phyloP scores from a whole-genome alignment of 2,888 invertebrate species.

The Steinernema hermaphroditum region DNA sequence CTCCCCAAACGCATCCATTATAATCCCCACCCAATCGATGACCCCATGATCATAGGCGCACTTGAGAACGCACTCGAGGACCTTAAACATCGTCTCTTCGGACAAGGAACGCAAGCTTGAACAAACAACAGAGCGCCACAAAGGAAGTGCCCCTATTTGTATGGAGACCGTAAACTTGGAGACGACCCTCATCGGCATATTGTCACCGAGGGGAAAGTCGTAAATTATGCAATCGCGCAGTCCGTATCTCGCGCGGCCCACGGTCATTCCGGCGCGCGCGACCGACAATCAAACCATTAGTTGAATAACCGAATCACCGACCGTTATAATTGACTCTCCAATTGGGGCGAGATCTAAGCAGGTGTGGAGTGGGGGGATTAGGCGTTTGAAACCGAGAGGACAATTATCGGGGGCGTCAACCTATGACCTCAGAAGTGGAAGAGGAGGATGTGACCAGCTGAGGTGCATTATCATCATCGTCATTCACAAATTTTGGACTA shows the following conservation, averaged over 20 bases:
- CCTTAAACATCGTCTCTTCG: neutral
- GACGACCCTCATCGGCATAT: slow-evolving; percentile 21
- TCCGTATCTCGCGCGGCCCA: neutral
- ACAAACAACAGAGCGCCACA: slow-evolving; percentile 14
- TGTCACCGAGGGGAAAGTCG: slow-evolving; percentile 24
- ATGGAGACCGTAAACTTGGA: neutral
- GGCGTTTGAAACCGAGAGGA: no score
- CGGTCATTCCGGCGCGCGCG: slow-evolving; percentile 30
- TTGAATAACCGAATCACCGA: slow-evolving; percentile 31
- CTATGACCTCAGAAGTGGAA: no score
- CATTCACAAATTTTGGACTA: no score
- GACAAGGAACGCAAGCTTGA: neutral
- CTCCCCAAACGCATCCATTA: neutral
- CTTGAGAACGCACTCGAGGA: neutral
- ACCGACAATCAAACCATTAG: slow-evolving; percentile 31
- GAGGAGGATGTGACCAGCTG: no score
- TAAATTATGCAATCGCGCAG: slow-evolving; percentile 23
- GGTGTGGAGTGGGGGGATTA: slow-evolving; percentile 17
- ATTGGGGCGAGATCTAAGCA: slow-evolving; percentile 1
- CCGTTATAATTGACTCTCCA: slow-evolving; percentile 30
- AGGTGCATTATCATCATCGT: no score
- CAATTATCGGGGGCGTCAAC: no score
- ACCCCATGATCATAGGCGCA: slow-evolving; percentile 15
- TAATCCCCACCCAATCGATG: slow-evolving; percentile 18
- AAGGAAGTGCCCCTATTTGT: slow-evolving; percentile 18